Evolutionary conservation across 1,140 invertebrate species (phyloP), one percentile per base, ranked within the genome.

Genomic region (Ctenoplectra terminalis): DNA sequence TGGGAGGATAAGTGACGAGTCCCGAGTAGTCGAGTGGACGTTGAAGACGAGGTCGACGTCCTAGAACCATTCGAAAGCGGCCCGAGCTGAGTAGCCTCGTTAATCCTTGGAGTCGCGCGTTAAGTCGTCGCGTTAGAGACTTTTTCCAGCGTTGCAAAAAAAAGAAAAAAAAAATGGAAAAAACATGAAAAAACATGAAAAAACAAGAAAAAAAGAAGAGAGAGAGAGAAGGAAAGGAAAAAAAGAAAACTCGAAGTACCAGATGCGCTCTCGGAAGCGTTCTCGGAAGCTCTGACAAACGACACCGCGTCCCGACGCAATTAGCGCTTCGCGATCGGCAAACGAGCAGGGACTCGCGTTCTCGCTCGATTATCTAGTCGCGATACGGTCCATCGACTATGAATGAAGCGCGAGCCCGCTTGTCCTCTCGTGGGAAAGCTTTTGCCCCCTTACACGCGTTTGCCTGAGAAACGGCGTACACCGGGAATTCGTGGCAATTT

Each of bases 21-120:
- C 64, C n/a, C 82, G 70, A 15, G 48, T 56, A 77, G 54, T 71
- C 40, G 50, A 67, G 29, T 56, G 84, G 72, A 61, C 50, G 37
- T 6, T 29, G 46, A 37, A 69, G 70, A 26, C 40, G 71, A 61
- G 82, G 84, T 85, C 84, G 82, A 75, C 60, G 84, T 83, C 60
- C 77, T 76, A 48, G 66, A n/a, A 71, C 64, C 70, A 80, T 86
- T 81, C 71, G 84, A 76, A 84, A 84, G 66, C 80, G 58, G 52
- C 60, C 37, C 61, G 76, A 63, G 69, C 63, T 37, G 67, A 52
- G 58, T 58, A 71, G 83, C 69, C 83, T 85, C 82, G 83, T 85
- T 84, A 85, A 85, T 85, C 75, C 82, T 84, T 60, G 69, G 74
- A 70, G 61, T 66, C 66, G 37, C 63, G 79, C 58, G 83, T 67